Evolutionary conservation across 2,797 vertebrate genomes (phyloP).

Genomic region (Falco novaeseelandiae): DNA sequence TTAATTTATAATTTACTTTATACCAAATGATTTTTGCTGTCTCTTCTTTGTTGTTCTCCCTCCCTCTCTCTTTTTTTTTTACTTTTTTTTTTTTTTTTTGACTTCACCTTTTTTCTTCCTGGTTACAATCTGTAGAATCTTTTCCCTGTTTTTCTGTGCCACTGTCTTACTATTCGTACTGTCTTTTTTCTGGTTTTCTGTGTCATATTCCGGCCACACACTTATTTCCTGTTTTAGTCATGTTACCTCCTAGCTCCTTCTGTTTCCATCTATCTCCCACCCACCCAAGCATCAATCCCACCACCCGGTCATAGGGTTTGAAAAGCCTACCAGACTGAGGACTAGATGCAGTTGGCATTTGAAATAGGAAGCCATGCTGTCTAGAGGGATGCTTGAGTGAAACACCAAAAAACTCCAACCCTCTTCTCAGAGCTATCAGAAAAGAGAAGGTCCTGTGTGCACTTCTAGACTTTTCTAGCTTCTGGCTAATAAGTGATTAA

Average conservation of each 20-base stretch:
- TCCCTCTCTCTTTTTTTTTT: no score
- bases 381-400: neutral
- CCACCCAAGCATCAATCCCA: neutral
- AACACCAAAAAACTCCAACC: fast-evolving
- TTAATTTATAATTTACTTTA: neutral
- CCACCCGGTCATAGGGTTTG: neutral
- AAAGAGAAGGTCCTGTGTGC: neutral
- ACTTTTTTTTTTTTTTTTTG: no score
- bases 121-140: neutral
- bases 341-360: neutral
- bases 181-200: neutral
- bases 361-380: neutral
- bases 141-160: neutral
- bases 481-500: neutral
- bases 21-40: neutral
- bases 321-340: neutral
- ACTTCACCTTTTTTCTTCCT: neutral
- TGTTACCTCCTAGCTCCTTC: neutral
- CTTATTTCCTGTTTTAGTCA: neutral
- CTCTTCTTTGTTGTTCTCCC: neutral
- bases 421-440: neutral
- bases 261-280: neutral
- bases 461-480: neutral
- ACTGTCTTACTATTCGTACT: neutral
- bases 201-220: neutral